A percentile compares a stretch with the other conserved stretches of the same genome.
Conservation (phyloP, 2,888 invertebrate genomes). For the Rhagonycha lutea region DNA sequence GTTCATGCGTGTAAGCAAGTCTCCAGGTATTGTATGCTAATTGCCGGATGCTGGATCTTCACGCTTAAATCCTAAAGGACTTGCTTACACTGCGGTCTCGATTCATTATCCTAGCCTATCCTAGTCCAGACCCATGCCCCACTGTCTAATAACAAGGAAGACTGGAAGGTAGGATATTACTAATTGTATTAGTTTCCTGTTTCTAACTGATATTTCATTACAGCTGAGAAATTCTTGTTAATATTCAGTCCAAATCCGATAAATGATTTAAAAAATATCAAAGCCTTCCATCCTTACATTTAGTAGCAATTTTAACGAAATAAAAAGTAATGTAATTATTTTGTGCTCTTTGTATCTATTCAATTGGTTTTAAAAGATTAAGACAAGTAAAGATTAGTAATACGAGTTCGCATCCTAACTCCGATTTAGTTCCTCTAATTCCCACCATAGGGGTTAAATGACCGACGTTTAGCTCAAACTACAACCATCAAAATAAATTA, state of each 20-base stretch:
- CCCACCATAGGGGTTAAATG: constrained; percentile 44
- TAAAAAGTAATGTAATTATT: constrained; percentile 31
- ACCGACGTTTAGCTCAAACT: constrained; percentile 41
- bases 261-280: not conserved
- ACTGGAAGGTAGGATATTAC: constrained; percentile 44
- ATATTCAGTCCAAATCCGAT: not conserved
- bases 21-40: constrained; percentile 48
- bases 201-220: constrained; percentile 43
- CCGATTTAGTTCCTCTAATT: constrained; percentile 44
- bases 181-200: constrained; percentile 48
- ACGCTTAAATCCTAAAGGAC: constrained; percentile 41
- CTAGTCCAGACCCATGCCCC: constrained; percentile 37
- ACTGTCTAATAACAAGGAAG: constrained; percentile 46
- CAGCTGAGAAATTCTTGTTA: constrained; percentile 31
- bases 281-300: not conserved
- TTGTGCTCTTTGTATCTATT: constrained; percentile 35
- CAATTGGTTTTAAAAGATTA: constrained; percentile 39
- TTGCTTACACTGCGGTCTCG: constrained; percentile 41
- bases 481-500: constrained; percentile 38
- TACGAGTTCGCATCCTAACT: constrained; percentile 40
- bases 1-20: constrained; percentile 37
- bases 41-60: constrained; percentile 43
- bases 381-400: constrained; percentile 38
- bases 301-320: constrained; percentile 5
- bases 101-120: constrained; percentile 40